These are phyloP conservation scores for Laterallus jamaicensis DNA, from an alignment of 2,113 vertebrate genomes.

Conservation along the genomic window DNA sequence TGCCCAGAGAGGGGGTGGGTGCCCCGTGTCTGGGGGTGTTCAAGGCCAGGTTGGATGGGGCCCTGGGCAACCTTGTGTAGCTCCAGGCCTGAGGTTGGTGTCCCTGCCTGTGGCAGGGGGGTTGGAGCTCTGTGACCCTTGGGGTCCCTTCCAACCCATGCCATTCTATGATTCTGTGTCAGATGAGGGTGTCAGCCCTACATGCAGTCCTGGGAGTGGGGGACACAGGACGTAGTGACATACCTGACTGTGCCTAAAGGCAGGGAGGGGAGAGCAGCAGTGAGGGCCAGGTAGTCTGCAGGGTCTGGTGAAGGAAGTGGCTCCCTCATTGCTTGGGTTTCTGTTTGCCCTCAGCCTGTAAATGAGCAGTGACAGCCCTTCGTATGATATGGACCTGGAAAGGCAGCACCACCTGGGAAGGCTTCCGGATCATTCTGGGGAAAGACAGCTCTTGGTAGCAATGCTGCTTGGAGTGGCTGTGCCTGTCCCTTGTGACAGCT, in stretches of 20 bases:
- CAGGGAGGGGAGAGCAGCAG: background rate
- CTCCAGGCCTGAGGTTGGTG: too few species aligned
- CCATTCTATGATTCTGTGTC: background rate
- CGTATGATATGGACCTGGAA: background rate
- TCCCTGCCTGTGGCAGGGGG: too few species aligned
- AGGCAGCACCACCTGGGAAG: background rate
- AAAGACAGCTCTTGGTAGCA: background rate
- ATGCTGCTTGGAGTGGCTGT: background rate
- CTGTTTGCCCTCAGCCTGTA: background rate
- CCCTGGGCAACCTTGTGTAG: too few species aligned
- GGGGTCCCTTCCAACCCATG: too few species aligned
- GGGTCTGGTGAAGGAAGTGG: background rate
- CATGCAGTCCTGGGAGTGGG: background rate
- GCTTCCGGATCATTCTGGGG: background rate
- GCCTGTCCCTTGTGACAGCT: background rate
- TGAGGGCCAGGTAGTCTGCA: background rate
- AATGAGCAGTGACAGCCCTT: background rate
- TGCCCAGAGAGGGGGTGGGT: too few species aligned
- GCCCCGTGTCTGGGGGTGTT: too few species aligned
- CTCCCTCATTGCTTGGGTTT: background rate
- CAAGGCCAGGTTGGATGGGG: too few species aligned
- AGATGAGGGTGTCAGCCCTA: background rate
- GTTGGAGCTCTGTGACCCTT: too few species aligned
- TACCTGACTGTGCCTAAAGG: background rate
- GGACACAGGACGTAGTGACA: background rate